Conservation (phyloP, 2,888 invertebrate genomes). For the Deilephila porcellus region DNA sequence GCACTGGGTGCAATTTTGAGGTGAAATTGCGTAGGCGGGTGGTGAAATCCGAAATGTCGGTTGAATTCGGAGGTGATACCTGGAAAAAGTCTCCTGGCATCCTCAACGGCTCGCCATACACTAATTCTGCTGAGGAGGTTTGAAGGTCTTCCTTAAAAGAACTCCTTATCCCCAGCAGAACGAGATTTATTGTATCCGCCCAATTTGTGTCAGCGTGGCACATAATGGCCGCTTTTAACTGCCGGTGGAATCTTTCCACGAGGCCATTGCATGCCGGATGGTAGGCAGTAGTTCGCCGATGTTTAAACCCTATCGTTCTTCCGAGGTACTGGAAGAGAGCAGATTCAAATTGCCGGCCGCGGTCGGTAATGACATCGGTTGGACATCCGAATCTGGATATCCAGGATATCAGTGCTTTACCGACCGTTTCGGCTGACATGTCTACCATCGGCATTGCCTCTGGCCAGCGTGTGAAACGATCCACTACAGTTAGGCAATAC, state of each 20-base stretch:
- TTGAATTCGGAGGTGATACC: not conserved
- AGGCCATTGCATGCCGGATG: conserved; percentile 37
- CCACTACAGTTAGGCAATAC: conserved; percentile 44
- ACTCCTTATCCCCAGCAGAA: conserved; percentile 40
- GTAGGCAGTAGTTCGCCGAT: conserved; percentile 35
- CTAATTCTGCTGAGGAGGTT: conserved; percentile 44
- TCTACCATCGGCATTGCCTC: conserved; percentile 44
- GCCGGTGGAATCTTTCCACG: conserved; percentile 38
- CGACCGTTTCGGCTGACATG: conserved; percentile 61
- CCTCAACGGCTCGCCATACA: conserved; percentile 45
- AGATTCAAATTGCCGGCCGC: conserved; percentile 55
- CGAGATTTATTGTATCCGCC: conserved; percentile 27
- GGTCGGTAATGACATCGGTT: conserved; percentile 53
- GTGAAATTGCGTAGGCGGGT: no score
- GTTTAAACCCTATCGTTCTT: conserved; percentile 30
- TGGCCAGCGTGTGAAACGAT: conserved; percentile 44
- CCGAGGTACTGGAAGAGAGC: conserved; percentile 31
- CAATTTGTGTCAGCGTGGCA: conserved; percentile 33
- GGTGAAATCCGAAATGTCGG: conserved; percentile 34
- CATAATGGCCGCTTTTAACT: conserved; percentile 36
- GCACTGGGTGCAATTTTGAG: conserved; percentile 28
- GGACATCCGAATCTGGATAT: conserved; percentile 46
- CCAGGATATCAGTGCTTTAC: conserved; percentile 51
- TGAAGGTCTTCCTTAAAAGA: conserved; percentile 46
- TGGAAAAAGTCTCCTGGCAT: conserved; percentile 49